Percentiles rank a stretch among this genome's conserved stretches.
These are phyloP conservation scores for Apolygus lucorum DNA, from an alignment of 1,140 invertebrate species.

Conservation along the genomic window DNA sequence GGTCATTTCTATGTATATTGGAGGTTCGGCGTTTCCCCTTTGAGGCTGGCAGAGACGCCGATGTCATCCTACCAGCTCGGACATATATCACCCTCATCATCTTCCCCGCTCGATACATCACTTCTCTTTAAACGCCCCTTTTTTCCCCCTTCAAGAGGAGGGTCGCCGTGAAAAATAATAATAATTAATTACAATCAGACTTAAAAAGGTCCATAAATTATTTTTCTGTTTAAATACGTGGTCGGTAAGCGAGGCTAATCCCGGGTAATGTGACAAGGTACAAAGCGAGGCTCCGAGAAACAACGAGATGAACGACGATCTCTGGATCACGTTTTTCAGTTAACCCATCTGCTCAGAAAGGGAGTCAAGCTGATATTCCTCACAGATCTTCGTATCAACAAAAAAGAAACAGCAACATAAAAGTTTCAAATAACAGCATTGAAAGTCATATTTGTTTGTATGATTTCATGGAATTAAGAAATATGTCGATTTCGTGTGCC, in stretches of 20 bases:
- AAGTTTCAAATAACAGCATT: too few species aligned
- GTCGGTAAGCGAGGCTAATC: neutral
- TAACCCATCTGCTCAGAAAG: too few species aligned
- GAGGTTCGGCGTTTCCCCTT: slow-evolving; percentile 4
- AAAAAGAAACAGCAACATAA: too few species aligned
- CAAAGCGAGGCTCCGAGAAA: neutral
- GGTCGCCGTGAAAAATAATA: neutral
- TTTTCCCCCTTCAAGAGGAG: slow-evolving; percentile 2
- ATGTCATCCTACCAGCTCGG: slow-evolving; percentile 2
- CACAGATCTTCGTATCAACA: too few species aligned
- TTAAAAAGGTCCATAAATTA: neutral
- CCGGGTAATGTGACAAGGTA: neutral
- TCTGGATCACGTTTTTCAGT: neutral
- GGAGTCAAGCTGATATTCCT: too few species aligned
- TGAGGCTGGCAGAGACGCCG: neutral
- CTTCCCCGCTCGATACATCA: neutral
- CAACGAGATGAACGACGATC: neutral
- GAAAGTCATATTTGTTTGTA: too few species aligned
- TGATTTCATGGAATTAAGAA: too few species aligned
- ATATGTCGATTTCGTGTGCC: too few species aligned
- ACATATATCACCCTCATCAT: slow-evolving; percentile 17
- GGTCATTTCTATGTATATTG: slow-evolving; percentile 26
- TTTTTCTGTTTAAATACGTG: neutral
- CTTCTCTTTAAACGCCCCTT: neutral
- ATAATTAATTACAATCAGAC: neutral